A percentile compares a stretch with the other conserved stretches of the same genome.
Evolutionary conservation across 2,113 vertebrate genomes (phyloP).

Genomic region (Pseudorasbora parva): DNA sequence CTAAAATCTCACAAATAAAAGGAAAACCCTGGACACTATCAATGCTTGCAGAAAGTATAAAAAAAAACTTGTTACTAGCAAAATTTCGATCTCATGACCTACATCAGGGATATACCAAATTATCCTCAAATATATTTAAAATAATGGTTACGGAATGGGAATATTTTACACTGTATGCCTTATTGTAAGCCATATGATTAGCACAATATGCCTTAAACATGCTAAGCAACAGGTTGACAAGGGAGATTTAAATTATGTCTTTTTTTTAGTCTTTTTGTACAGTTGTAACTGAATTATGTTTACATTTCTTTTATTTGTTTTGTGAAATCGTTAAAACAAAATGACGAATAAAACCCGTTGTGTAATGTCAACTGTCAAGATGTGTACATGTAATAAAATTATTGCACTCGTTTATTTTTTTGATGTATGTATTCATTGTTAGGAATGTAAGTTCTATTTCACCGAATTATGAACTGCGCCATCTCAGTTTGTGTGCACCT

Average conservation of each 20-base stretch:
- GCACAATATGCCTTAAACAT: background rate
- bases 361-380: background rate
- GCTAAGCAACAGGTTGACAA: background rate
- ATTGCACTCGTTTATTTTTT: background rate
- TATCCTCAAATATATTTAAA: too few relatives aligned
- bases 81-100: too few relatives aligned
- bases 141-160: background rate
- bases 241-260: background rate
- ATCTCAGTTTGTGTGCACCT: background rate
- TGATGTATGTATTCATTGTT: background rate
- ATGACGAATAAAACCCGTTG: background rate
- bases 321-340: background rate
- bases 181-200: constrained; percentile 6
- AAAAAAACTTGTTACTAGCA: too few relatives aligned
- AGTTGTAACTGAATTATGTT: background rate
- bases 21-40: too few relatives aligned
- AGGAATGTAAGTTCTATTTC: background rate
- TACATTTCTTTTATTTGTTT: background rate
- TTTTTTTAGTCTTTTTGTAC: constrained; percentile 2
- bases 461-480: background rate
- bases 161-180: background rate
- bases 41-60: too few relatives aligned
- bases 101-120: too few relatives aligned
- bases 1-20: too few relatives aligned
- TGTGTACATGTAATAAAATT: constrained; percentile 8